These are phyloP conservation scores for Pygoscelis antarcticus DNA, from an alignment of 2,113 vertebrate genomes.

Conservation along the genomic window DNA sequence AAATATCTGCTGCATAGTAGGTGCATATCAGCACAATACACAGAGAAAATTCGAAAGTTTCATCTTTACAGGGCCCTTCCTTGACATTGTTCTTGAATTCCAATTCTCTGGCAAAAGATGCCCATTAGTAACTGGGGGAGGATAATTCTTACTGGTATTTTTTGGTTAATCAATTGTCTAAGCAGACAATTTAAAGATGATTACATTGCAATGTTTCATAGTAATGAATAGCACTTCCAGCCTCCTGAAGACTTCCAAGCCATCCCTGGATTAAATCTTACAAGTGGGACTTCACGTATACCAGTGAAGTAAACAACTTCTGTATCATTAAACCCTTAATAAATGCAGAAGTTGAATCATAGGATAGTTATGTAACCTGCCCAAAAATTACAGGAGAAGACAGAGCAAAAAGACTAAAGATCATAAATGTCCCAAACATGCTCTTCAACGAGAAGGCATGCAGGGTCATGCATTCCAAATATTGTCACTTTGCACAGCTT, in stretches of 20 bases:
- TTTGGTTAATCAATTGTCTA: not conserved
- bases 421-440: not conserved
- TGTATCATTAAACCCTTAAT: not conserved
- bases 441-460: not conserved
- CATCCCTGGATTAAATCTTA: not conserved
- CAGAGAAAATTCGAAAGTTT: not conserved
- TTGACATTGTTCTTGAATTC: not conserved
- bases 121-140: not conserved
- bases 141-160: not conserved
- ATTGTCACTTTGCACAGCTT: not conserved
- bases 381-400: not conserved
- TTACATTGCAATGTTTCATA: not conserved
- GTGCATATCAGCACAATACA: not conserved
- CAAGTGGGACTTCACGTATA: not conserved
- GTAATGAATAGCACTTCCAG: not conserved
- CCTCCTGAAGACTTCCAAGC: not conserved
- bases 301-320: not conserved
- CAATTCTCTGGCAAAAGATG: not conserved
- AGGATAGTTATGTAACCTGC: not conserved
- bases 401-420: not conserved
- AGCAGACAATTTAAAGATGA: not conserved
- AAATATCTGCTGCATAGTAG: not conserved
- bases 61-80: not conserved
- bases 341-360: not conserved
- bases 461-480: not conserved